phyloP scores from a whole-genome alignment of 2,888 invertebrate genomes.

The Conus canariensis region DNA sequence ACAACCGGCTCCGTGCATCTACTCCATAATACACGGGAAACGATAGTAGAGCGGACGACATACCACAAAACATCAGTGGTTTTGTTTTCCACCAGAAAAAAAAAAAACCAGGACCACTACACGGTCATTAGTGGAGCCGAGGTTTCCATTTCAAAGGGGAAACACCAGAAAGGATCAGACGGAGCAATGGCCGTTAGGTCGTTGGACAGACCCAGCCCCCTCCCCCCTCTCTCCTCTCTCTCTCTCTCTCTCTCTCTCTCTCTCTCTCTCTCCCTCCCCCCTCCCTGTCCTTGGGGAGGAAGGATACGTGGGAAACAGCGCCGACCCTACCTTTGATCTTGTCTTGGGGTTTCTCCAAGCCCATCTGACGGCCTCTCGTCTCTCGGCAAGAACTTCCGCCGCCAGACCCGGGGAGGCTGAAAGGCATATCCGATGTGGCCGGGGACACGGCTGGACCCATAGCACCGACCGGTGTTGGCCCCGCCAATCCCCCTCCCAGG shows the following conservation, averaged over 20 bases:
- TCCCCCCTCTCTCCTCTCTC: background rate
- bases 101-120: no score
- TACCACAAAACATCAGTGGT: no score
- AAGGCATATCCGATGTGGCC: conserved; percentile 23
- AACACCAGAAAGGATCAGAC: background rate
- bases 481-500: no score
- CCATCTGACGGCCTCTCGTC: background rate
- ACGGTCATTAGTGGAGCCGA: background rate
- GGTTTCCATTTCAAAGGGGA: background rate
- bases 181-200: background rate
- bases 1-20: no score
- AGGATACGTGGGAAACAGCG: background rate
- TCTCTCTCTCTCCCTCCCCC: background rate
- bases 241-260: no score
- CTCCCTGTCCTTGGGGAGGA: background rate
- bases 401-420: background rate
- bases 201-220: background rate
- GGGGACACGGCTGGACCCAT: background rate
- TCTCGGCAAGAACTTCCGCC: conserved; percentile 7
- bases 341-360: background rate
- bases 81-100: no score
- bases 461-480: no score
- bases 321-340: conserved; percentile 9
- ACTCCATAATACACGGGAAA: no score
- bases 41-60: no score